Evolutionary conservation across 2,888 invertebrate species (phyloP), one percentile per base, ranked within the genome.

Genomic region (Chydorus sphaericus): DNA sequence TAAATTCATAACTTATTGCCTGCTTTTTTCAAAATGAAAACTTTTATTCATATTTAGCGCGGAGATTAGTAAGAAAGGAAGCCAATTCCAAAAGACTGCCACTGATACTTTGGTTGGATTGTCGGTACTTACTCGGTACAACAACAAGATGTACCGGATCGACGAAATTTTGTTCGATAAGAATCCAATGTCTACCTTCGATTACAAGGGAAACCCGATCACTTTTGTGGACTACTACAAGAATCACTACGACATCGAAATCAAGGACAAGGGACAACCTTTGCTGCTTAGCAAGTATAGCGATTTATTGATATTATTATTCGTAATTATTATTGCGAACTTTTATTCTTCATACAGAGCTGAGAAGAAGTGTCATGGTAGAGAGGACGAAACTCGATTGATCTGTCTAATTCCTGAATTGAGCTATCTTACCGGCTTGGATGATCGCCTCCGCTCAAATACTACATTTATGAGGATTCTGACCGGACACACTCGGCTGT

Each of bases 401-500:
- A 53, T 66, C 1, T 57, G 69, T 63, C 73, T 96, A 18, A 75
- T 97, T 14, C 96, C 96, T 0, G 96, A 96, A 69, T 72, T 96
- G 10, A 90, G 89, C 64, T 83, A 80, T 65, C 70, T 93, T 64
- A 91, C 94, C 0, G 96, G 94, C 0, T 70, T 97, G 1, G 84
- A 87, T 0, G 93, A 96, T 62, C 79, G 79, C 33, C 83, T 93
- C 74, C 73, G 89, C 1, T 72, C 71, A 16, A 86, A 97, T 71
- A 85, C 83, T 66, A 77, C 76, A 62, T 75, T 93, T 1, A 93
- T 94, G 90, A 83, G 83, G 66, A 87, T 87, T 60, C 79, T 92
- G 0, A 82, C 83, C 0, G 72, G 74, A 0, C 82, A 84, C 64
- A 93, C 92, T 0, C 75, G 86, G 58, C 78, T 92, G 11, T 78